Base-by-base conservation (phyloP, 1,140 invertebrate genomes). In the Drosophila sucinea region DNA sequence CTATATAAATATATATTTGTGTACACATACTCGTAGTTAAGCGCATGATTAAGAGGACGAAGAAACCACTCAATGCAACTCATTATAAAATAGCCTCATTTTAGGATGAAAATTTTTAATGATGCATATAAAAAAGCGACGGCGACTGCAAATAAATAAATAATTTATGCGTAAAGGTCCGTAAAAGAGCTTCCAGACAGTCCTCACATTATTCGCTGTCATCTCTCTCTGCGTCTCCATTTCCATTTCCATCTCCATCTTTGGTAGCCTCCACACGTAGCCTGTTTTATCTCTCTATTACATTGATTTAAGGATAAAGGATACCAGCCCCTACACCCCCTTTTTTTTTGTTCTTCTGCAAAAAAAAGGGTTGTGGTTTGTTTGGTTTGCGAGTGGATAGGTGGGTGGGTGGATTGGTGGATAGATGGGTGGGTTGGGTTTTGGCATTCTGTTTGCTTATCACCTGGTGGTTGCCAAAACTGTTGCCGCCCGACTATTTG, bases 281-380 rank as follows among this genome's bases (percentile, higher is more conserved):
- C 77, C 70, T 71, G 51, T 87, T 90, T 80, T 90, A 90, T 90
- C 71, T 90, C 77, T 87, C 74, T 85, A 90, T 90, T 90, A 89
- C 78, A 79, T 60, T 51, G 73, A 73, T 63, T 77, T 77, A 77
- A 55, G 68, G 73, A 67, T 60, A 60, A 55, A 64, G 72, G 55
- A 35, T 67, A 3, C 10, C 10, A 3, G 2, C 10, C 35, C 35
- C 35, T 10, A 1, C 10, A 10, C 35, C 10, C 35, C 8, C 33
- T 5, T 27, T 51, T 27, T 51, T 27, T 1, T 27, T 51, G 2
- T 27, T 51, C 10, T 47, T 1, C 10, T 10, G 7, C 8, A 29
- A 40, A 56, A 47, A 57, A 77, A 62, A 57, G 57, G 68, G 65
- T 71, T 58, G 23, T 38, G n/a, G 8, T 11, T 51, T 51, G 44